These are phyloP conservation scores for Synanthedon myopaeformis DNA, from an alignment of 2,888 invertebrate genomes.

Conservation along the genomic window DNA sequence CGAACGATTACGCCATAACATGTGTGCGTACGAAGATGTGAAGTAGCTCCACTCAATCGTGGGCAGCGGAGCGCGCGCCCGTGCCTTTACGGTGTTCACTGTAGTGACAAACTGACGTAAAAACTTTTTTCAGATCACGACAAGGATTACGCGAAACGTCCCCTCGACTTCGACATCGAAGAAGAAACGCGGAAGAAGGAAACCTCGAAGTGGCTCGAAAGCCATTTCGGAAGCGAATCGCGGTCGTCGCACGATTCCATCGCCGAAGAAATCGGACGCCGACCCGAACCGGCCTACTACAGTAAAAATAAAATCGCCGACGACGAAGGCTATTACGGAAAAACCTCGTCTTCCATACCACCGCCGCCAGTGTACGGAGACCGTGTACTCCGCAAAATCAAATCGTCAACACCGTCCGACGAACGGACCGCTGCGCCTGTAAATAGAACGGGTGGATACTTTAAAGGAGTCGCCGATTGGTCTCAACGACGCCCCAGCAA, in stretches of 20 bases:
- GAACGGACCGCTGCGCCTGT: slow-evolving; percentile 51
- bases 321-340: slow-evolving; percentile 61
- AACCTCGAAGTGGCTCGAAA: slow-evolving; percentile 91
- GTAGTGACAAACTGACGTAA: slow-evolving; percentile 16
- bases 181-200: slow-evolving; percentile 91
- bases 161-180: slow-evolving; percentile 87
- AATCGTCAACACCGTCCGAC: slow-evolving; percentile 67
- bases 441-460: slow-evolving; percentile 69
- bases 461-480: slow-evolving; percentile 85
- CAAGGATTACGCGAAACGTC: slow-evolving; percentile 85
- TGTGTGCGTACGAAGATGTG: slow-evolving; percentile 32
- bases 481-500: slow-evolving; percentile 73
- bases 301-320: slow-evolving; percentile 74
- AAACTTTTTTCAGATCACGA: slow-evolving; percentile 70
- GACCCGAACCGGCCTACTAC: slow-evolving; percentile 78
- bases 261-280: slow-evolving; percentile 74
- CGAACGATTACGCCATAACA: slow-evolving; percentile 56
- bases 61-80: slow-evolving; percentile 41
- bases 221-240: slow-evolving; percentile 90
- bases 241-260: slow-evolving; percentile 80
- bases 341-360: slow-evolving; percentile 50
- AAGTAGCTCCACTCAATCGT: slow-evolving; percentile 36
- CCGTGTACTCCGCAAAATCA: slow-evolving; percentile 60
- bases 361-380: slow-evolving; percentile 56
- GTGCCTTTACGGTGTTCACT: slow-evolving; percentile 17